phyloP scores from a whole-genome alignment of 2,797 vertebrate genomes.

The Aplochiton taeniatus region DNA sequence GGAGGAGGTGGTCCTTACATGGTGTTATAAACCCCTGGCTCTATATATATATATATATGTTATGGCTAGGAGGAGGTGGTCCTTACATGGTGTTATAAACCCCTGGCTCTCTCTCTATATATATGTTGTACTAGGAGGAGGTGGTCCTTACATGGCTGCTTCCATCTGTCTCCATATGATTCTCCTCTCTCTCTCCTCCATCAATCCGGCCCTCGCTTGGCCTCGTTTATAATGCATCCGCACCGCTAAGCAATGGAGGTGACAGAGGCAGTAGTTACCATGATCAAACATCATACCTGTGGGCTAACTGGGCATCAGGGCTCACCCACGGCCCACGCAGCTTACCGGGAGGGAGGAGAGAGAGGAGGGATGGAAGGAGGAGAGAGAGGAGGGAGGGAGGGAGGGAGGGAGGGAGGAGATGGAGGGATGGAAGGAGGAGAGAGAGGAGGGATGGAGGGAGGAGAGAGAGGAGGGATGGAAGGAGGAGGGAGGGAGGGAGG shows the following conservation, averaged over 20 bases:
- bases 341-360: slow-evolving; percentile 76
- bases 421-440: not conserved
- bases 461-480: slow-evolving; percentile 42
- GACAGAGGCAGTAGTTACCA: slow-evolving; percentile 94
- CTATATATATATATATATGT: too few relatives aligned
- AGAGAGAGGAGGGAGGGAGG: slow-evolving; percentile 74
- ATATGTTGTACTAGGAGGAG: too few relatives aligned
- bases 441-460: slow-evolving; percentile 73
- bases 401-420: slow-evolving; percentile 54
- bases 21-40: too few relatives aligned
- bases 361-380: slow-evolving; percentile 34
- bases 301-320: slow-evolving; percentile 91
- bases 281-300: slow-evolving; percentile 96
- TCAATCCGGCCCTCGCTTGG: slow-evolving; percentile 87
- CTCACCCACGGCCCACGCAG: slow-evolving; percentile 84
- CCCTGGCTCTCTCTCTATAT: too few relatives aligned
- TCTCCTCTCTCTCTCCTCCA: slow-evolving; percentile 80
- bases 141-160: slow-evolving; percentile 77
- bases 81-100: too few relatives aligned
- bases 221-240: slow-evolving; percentile 91
- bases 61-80: slow-evolving; percentile 7
- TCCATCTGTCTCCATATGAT: slow-evolving; percentile 91
- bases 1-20: too few relatives aligned
- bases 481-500: slow-evolving; percentile 71
- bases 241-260: slow-evolving; percentile 86